Conservation (phyloP, 2,797 vertebrate genomes). For the Mycteria americana region DNA sequence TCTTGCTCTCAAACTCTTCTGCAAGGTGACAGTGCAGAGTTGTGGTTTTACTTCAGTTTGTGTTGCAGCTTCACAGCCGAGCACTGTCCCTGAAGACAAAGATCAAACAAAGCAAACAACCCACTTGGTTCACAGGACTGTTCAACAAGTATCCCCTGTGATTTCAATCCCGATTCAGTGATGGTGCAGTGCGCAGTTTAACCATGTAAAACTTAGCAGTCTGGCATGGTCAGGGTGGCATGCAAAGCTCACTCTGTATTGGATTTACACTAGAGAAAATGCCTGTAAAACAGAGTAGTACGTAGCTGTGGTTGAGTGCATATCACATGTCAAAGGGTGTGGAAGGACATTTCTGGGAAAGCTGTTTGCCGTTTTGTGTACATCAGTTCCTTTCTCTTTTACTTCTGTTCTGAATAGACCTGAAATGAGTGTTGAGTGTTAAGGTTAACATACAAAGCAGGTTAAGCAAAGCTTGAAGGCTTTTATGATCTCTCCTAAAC, state of each 20-base stretch:
- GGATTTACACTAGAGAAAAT: background rate
- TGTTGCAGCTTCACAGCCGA: constrained; percentile 75
- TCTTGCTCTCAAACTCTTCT: constrained; percentile 42
- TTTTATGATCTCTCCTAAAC: background rate
- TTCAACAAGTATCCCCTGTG: background rate
- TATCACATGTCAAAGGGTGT: background rate
- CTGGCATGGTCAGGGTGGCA: background rate
- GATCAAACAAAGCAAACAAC: background rate
- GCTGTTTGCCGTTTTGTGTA: background rate
- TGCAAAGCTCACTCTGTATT: background rate
- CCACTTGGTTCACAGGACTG: background rate
- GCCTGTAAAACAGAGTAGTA: background rate
- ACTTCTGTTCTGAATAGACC: background rate
- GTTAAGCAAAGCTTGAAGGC: background rate
- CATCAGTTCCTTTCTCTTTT: background rate
- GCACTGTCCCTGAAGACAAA: constrained; percentile 49
- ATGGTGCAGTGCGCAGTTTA: background rate
- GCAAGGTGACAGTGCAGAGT: constrained; percentile 55
- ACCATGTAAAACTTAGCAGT: background rate
- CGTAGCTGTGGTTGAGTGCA: background rate
- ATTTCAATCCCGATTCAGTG: background rate
- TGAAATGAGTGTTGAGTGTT: background rate
- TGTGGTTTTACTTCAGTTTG: constrained; percentile 73
- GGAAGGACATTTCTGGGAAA: background rate
- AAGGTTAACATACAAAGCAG: background rate